phyloP scores from a whole-genome alignment of 1,140 invertebrate species.

The Brachionus asplanchnoidis region DNA sequence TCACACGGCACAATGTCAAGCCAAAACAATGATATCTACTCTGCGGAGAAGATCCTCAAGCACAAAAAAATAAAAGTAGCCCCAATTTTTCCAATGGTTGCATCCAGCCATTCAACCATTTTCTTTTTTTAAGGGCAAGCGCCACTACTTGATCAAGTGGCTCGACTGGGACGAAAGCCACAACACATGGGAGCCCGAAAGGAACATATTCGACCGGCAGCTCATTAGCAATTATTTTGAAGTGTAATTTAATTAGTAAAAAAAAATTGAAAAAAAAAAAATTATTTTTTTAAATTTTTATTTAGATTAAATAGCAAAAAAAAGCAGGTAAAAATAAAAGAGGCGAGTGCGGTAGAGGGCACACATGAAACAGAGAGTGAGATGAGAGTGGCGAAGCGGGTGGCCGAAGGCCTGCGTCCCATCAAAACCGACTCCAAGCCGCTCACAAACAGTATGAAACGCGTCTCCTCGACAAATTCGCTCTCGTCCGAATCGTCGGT shows the following conservation, averaged over 20 bases:
- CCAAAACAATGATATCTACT: constrained; percentile 1
- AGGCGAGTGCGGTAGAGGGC: neutral
- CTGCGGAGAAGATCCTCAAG: neutral
- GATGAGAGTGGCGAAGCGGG: neutral
- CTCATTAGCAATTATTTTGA: constrained; percentile 21
- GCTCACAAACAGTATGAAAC: neutral
- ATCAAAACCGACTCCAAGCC: neutral
- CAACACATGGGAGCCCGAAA: constrained; percentile 40
- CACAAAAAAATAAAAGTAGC: neutral
- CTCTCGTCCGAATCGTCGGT: neutral
- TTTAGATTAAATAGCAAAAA: constrained; percentile 7
- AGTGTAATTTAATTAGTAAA: neutral
- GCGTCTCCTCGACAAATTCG: neutral
- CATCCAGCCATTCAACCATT: too few relatives aligned
- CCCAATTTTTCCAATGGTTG: too few relatives aligned
- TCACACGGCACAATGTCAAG: neutral
- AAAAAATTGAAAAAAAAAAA: neutral
- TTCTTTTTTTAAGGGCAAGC: neutral
- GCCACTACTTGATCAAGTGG: constrained; percentile 36
- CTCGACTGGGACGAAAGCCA: constrained; percentile 1
- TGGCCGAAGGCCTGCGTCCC: constrained; percentile 28
- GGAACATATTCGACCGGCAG: constrained; percentile 18
- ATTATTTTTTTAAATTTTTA: neutral
- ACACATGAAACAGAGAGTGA: neutral
- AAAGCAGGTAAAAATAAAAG: neutral